Conservation (phyloP, 2,113 vertebrate genomes). For the Xerus inauris region DNA sequence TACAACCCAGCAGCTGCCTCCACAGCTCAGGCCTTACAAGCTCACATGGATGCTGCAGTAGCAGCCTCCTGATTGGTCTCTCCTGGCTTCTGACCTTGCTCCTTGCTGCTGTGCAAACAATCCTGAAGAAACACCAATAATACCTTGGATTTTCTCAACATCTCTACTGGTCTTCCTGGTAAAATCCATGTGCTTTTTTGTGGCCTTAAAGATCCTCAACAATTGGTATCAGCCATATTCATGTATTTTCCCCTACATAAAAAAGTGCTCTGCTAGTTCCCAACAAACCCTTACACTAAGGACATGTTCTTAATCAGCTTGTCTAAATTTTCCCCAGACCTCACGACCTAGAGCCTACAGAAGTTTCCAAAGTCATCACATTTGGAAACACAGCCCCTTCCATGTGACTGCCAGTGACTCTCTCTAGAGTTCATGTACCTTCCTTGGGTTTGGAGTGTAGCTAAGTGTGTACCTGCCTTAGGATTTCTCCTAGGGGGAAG, state of each 20-base stretch:
- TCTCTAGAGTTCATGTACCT: fast-evolving
- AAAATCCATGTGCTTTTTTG: background rate
- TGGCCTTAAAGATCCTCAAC: background rate
- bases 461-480: background rate
- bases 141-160: background rate
- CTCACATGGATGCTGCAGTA: background rate
- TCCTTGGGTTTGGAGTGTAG: background rate
- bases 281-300: background rate
- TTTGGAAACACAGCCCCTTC: slow-evolving; percentile 10
- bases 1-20: background rate
- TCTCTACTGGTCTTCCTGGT: background rate
- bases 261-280: background rate
- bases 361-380: background rate
- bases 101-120: background rate
- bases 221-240: background rate
- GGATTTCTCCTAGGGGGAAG: background rate
- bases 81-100: background rate
- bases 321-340: background rate
- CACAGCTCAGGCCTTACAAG: background rate
- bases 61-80: background rate
- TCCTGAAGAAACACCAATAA: background rate
- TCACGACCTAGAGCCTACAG: background rate
- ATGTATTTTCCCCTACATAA: background rate
- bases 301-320: background rate
- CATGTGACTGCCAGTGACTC: background rate